phyloP scores from a whole-genome alignment of 2,888 invertebrate species.

The Ariolimax columbianus region DNA sequence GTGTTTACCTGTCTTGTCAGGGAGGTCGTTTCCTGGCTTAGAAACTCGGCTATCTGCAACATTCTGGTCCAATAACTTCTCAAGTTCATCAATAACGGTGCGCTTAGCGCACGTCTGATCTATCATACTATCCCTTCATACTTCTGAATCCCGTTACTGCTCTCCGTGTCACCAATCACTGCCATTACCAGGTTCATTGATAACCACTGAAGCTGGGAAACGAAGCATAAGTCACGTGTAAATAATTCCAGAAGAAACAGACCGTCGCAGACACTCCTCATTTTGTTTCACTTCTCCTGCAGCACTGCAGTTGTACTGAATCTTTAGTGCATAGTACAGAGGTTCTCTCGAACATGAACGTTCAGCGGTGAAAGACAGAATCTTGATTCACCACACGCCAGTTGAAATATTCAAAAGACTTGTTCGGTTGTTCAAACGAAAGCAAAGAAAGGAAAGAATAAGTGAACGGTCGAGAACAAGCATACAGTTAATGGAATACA shows the following conservation, averaged over 20 bases:
- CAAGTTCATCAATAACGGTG: slow-evolving; percentile 4
- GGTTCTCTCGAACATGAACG: not conserved
- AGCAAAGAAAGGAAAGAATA: not conserved
- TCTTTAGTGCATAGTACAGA: not conserved
- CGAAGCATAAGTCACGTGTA: not conserved
- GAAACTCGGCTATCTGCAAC: not conserved
- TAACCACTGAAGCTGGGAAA: not conserved
- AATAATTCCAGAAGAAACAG: slow-evolving; percentile 8
- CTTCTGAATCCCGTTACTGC: not conserved
- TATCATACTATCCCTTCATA: not conserved
- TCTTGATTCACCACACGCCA: not conserved
- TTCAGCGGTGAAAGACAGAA: not conserved
- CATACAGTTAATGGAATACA: not conserved
- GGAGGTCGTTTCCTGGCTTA: slow-evolving; percentile 13
- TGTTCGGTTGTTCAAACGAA: not conserved
- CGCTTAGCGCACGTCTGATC: not conserved
- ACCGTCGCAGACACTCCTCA: not conserved
- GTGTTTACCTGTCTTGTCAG: not conserved
- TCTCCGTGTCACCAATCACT: not conserved
- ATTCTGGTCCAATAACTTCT: not conserved
- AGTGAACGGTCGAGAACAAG: not conserved
- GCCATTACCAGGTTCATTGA: slow-evolving; percentile 2
- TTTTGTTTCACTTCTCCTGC: too few species aligned
- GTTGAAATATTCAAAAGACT: not conserved
- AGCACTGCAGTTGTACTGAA: not conserved